A percentile compares a stretch with the other conserved stretches of the same genome.
Conservation (phyloP, 2,888 invertebrate species). For the Agrypnus murinus region DNA sequence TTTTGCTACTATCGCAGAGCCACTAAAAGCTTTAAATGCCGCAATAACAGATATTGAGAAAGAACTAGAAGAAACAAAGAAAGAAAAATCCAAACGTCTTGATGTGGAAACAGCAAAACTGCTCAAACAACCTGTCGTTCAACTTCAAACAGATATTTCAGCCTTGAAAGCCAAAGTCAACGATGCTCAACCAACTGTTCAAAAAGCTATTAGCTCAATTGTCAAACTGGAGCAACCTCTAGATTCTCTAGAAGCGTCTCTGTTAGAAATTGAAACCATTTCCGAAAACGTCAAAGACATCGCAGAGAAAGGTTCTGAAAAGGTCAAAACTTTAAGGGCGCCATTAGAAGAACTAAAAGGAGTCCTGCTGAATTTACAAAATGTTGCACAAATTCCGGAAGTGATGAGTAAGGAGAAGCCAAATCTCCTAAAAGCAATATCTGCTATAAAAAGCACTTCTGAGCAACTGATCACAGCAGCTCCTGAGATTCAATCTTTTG, state of each 20-base stretch:
- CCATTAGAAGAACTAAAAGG: constrained; percentile 43
- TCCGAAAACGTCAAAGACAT: background rate
- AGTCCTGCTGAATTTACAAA: background rate
- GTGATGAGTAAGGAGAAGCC: background rate
- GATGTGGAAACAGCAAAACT: constrained; percentile 9
- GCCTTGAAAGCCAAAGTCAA: background rate
- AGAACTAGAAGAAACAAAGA: background rate
- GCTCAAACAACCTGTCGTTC: constrained; percentile 5
- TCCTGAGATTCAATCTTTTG: background rate
- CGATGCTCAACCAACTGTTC: background rate
- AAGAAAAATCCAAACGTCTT: background rate
- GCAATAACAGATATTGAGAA: no score
- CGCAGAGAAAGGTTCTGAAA: background rate
- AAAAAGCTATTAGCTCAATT: constrained; percentile 8
- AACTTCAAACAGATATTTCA: background rate
- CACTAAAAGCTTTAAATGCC: no score
- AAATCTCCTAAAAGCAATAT: background rate
- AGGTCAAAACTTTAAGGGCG: background rate
- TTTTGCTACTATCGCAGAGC: no score
- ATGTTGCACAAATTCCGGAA: background rate
- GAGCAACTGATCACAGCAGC: background rate
- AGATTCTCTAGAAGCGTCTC: constrained; percentile 16
- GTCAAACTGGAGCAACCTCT: constrained; percentile 8
- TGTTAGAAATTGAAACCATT: background rate
- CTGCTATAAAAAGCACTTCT: background rate